Evolutionary conservation across 1,140 invertebrate genomes (phyloP).

Genomic region (Sinella curviseta): DNA sequence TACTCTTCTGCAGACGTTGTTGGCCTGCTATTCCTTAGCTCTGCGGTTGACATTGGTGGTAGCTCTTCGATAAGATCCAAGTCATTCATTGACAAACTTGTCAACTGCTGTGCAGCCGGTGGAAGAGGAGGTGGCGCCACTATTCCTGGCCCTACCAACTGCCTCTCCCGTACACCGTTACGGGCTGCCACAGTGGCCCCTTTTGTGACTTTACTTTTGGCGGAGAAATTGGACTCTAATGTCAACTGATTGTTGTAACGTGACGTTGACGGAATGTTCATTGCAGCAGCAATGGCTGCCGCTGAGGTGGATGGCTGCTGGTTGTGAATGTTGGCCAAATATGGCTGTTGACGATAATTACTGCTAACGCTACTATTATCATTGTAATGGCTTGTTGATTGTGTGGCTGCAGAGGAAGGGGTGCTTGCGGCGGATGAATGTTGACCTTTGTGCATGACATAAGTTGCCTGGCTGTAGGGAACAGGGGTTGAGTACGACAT

Average conservation of each 20-base stretch:
- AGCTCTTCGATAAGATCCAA: conserved; percentile 39
- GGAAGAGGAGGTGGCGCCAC: background rate
- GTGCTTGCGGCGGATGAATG: background rate
- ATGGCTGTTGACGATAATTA: background rate
- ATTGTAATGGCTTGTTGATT: background rate
- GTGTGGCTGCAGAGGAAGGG: background rate
- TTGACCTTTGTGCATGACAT: conserved; percentile 19
- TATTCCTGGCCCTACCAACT: background rate
- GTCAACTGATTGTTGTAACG: background rate
- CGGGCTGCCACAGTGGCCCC: background rate
- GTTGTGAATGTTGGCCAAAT: background rate
- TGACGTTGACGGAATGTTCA: background rate
- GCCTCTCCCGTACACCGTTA: background rate
- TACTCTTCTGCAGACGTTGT: conserved; percentile 28
- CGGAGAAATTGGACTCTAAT: background rate
- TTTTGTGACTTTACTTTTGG: background rate
- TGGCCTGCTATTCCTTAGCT: background rate
- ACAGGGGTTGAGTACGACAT: conserved; percentile 9
- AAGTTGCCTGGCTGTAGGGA: conserved; percentile 6
- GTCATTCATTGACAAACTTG: conserved; percentile 46
- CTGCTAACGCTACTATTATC: background rate
- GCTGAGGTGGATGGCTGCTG: background rate
- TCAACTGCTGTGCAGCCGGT: conserved; percentile 24
- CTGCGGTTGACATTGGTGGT: background rate
- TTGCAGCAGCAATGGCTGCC: background rate